Conservation (phyloP, 35 echinoderm and acorn worm genomes). For the Strongylocentrotus purpuratus region DNA sequence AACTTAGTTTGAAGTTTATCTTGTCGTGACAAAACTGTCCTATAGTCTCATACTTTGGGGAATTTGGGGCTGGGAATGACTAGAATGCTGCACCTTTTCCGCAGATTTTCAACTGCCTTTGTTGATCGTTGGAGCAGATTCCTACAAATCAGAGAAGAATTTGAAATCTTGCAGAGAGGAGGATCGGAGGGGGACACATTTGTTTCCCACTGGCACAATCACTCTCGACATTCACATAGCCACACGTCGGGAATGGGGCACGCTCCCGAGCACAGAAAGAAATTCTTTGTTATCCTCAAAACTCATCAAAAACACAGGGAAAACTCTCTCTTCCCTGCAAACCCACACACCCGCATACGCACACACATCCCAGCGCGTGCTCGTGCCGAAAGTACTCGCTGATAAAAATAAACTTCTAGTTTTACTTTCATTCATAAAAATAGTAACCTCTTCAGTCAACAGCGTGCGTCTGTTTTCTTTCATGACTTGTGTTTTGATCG, state of each 20-base stretch:
- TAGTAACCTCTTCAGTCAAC: neutral
- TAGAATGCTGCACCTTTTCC: too few species aligned
- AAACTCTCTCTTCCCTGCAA: neutral
- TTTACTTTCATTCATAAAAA: constrained; percentile 14
- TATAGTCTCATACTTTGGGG: too few species aligned
- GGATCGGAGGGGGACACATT: too few species aligned
- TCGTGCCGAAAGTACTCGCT: neutral
- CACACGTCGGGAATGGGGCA: neutral
- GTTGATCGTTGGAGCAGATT: too few species aligned
- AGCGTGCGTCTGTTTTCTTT: neutral
- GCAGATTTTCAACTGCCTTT: too few species aligned
- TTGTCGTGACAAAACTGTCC: too few species aligned
- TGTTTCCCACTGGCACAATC: neutral
- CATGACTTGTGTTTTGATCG: neutral
- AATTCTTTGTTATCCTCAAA: constrained; percentile 12
- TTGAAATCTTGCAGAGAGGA: too few species aligned
- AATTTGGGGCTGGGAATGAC: too few species aligned
- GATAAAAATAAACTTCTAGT: neutral
- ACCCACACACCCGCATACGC: neutral
- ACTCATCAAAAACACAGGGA: neutral
- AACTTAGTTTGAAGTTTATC: too few species aligned
- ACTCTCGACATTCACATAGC: neutral
- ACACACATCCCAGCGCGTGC: neutral
- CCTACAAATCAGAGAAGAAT: too few species aligned
- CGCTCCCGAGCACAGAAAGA: neutral